phyloP scores from a whole-genome alignment of 2,888 invertebrate species.

The Spodoptera exigua region DNA sequence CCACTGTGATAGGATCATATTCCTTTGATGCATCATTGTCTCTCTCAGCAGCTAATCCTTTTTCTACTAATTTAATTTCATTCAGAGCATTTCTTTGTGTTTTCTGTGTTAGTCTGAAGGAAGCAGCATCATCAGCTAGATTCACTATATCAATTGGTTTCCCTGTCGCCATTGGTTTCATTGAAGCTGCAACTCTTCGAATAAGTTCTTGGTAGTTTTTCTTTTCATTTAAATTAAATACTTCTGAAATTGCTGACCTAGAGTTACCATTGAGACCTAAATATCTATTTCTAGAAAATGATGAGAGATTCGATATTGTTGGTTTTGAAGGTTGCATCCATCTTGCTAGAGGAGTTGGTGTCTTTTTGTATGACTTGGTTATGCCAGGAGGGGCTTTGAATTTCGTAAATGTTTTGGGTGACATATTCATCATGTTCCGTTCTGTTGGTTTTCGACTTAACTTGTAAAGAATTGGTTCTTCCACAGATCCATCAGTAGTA shows the following conservation, averaged over 20 bases:
- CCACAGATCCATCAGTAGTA: slow-evolving; percentile 61
- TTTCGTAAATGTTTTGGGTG: slow-evolving; percentile 75
- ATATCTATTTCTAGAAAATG: slow-evolving; percentile 69
- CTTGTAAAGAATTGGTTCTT: slow-evolving; percentile 72
- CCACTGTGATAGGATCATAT: slow-evolving; percentile 83
- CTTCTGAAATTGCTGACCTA: slow-evolving; percentile 81
- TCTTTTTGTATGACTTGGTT: slow-evolving; percentile 78
- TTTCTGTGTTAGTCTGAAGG: slow-evolving; percentile 75
- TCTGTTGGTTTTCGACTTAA: slow-evolving; percentile 72
- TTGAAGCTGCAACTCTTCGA: slow-evolving; percentile 73
- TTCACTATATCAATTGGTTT: slow-evolving; percentile 74
- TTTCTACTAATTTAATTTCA: slow-evolving; percentile 77
- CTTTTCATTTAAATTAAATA: slow-evolving; percentile 89
- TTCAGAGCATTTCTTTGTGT: slow-evolving; percentile 77
- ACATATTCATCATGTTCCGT: slow-evolving; percentile 61
- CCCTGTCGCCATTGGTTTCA: slow-evolving; percentile 65
- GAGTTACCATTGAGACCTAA: slow-evolving; percentile 75
- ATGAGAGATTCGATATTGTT: slow-evolving; percentile 66
- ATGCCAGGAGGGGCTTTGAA: slow-evolving; percentile 80
- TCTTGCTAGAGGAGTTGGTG: slow-evolving; percentile 69
- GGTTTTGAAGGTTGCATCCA: slow-evolving; percentile 76
- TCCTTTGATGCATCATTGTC: slow-evolving; percentile 73
- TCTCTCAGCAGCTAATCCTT: slow-evolving; percentile 67
- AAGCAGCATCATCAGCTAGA: slow-evolving; percentile 77
- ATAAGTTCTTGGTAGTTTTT: slow-evolving; percentile 88